A percentile compares a stretch with the other conserved stretches of the same genome.
Conservation (phyloP, 2,888 invertebrate genomes). For the Drosophila hamatofila region DNA sequence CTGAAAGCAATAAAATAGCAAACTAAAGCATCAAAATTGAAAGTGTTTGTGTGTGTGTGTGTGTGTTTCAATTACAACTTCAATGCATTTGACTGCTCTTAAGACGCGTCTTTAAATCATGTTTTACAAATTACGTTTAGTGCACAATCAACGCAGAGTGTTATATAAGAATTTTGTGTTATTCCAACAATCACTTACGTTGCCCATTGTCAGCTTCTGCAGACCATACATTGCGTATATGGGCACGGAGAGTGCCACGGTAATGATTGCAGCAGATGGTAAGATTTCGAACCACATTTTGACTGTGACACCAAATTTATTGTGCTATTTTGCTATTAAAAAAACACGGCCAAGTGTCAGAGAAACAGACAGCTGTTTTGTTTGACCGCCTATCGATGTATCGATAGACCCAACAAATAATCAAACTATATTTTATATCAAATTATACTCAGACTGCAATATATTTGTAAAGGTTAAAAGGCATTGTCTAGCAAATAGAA, state of each 20-base stretch:
- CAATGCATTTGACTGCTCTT: constrained; percentile 3
- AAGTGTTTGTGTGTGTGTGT: neutral
- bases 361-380: constrained; percentile 42
- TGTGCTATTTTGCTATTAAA: constrained; percentile 40
- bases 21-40: constrained; percentile 4
- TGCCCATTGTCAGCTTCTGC: constrained; percentile 88
- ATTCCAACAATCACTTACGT: constrained; percentile 86
- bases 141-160: constrained; percentile 55
- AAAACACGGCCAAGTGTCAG: constrained; percentile 36
- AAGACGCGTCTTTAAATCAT: constrained; percentile 45
- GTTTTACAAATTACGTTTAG: constrained; percentile 63
- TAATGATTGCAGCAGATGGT: constrained; percentile 88
- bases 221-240: constrained; percentile 88
- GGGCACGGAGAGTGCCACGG: constrained; percentile 87
- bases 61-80: constrained; percentile 5
- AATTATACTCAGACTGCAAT: neutral
- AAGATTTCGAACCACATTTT: constrained; percentile 91
- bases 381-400: constrained; percentile 36
- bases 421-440: neutral
- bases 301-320: constrained; percentile 28
- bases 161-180: constrained; percentile 82
- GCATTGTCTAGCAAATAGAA: neutral
- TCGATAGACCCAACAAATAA: constrained; percentile 19
- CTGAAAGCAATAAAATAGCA: constrained; percentile 82
- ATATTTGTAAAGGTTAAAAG: neutral